Evolutionary conservation across 2,888 invertebrate species (phyloP).

Genomic region (Pristionchus japonicus): DNA sequence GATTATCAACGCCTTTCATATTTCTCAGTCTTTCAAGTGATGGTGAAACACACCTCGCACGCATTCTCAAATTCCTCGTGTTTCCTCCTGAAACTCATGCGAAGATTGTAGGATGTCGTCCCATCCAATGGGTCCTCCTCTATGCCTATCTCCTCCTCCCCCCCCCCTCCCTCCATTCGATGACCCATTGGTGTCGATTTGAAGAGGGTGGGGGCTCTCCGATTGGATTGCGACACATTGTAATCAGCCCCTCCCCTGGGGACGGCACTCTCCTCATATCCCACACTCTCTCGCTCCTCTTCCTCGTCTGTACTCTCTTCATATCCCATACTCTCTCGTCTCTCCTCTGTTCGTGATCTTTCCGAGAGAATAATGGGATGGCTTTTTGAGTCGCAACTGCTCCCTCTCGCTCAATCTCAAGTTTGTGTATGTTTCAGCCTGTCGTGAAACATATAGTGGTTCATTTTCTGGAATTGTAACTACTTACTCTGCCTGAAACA

Average conservation of each 20-base stretch:
- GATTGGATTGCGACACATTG: slow-evolving; percentile 19
- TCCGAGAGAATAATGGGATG: neutral
- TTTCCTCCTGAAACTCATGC: neutral
- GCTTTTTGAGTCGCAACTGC: neutral
- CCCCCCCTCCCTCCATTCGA: neutral
- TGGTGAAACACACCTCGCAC: neutral
- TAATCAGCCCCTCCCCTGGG: neutral
- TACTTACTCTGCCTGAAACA: too few species aligned
- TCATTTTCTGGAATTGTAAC: too few species aligned
- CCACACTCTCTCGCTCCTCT: neutral
- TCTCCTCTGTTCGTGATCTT: neutral
- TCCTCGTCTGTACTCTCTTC: neutral
- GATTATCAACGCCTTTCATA: neutral
- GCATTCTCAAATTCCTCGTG: neutral
- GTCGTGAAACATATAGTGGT: neutral
- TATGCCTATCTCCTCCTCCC: neutral
- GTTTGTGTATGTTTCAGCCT: neutral
- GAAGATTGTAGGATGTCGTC: neutral
- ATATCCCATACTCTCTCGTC: neutral
- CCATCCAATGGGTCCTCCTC: too few species aligned
- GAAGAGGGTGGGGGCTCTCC: neutral
- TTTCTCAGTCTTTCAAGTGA: neutral
- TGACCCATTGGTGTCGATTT: slow-evolving; percentile 16
- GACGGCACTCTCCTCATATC: neutral
- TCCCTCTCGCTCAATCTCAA: neutral